Base-by-base conservation (phyloP, 1,140 invertebrate species). In the Bombyx mandarina region DNA sequence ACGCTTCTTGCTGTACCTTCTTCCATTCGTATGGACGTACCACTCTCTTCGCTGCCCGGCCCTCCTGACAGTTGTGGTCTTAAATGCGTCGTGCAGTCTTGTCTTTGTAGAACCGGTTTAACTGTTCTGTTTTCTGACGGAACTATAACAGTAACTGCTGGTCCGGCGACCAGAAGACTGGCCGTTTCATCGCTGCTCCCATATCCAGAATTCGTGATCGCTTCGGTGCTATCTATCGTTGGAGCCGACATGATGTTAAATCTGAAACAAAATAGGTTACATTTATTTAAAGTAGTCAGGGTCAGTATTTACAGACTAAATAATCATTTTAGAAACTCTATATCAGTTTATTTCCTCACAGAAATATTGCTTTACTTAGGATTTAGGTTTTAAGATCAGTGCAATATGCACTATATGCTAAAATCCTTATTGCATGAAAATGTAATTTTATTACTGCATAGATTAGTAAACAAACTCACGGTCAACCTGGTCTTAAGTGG, bases 91-190 rank as follows among this genome's bases (percentile, higher is more conserved):
- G 94, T 94, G 60, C 94, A 93, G 85, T 95, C 94, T 86, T 96
- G 94, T 58, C 94, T 90, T 88, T 93, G 94, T 57, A 96, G 88
- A 42, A 95, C 93, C 46, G 94, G 94, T 78, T 95, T 95, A 8
- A 80, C 82, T 43, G 79, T 65, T 72, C 79, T 75, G 69, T 80
- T 80, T 72, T 88, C 83, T 7, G 82, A 70, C 2, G 87, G 82
- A 7, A 88, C 79, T 52, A 88, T 87, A 51, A 88, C 87, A 9
- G 86, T 88, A 6, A 88, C 86, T 6, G 88, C 74, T 45, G 88
- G 85, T 1, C 79, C 80, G 6, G 89, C 81, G 18, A 93, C 91
- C 49, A 96, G 88, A 54, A 95, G 89, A 62, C 93, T 93, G 12
- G 93, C 91, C 45, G 93, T 95, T 86, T 95, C 94, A 82, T 95